Evolutionary conservation across 2,888 invertebrate species (phyloP).

Genomic region (Dryadula phaetusa): DNA sequence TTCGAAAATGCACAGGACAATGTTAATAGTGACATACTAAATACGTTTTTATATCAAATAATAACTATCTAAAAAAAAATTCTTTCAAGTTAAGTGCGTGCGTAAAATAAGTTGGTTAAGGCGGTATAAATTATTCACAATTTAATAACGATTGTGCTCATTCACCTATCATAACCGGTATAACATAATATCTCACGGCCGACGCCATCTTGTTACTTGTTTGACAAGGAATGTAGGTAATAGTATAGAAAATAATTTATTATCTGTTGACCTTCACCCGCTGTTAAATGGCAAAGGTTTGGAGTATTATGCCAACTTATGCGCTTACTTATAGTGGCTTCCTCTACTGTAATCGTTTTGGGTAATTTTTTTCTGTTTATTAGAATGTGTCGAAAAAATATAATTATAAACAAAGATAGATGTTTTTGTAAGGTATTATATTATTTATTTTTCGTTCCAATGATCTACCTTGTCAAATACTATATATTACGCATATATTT

Average conservation of each 20-base stretch:
- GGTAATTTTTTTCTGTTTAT: neutral
- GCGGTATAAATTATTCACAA: conserved; percentile 14
- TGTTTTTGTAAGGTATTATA: no score
- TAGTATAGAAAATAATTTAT: conserved; percentile 36
- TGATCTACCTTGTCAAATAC: no score
- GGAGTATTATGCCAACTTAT: conserved; percentile 15
- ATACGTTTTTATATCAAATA: neutral
- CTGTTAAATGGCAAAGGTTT: conserved; percentile 31
- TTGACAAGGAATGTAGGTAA: conserved; percentile 41
- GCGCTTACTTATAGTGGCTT: neutral
- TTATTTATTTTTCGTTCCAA: no score
- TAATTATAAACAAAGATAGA: no score
- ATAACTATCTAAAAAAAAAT: no score
- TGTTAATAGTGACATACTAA: no score
- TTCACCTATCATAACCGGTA: conserved; percentile 59
- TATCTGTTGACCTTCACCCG: conserved; percentile 37
- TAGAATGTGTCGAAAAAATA: neutral
- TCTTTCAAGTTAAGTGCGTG: no score
- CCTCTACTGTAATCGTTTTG: neutral
- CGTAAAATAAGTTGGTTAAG: neutral
- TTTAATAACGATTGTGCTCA: conserved; percentile 51
- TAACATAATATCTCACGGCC: conserved; percentile 58
- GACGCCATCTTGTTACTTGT: conserved; percentile 45
- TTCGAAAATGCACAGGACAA: no score
- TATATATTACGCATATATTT: neutral